Evolutionary conservation across 30 jellyfish, hydroid and myxozoan genomes (phyloP), one percentile per base, ranked within the genome.

Genomic region (Sanderia malayensis): DNA sequence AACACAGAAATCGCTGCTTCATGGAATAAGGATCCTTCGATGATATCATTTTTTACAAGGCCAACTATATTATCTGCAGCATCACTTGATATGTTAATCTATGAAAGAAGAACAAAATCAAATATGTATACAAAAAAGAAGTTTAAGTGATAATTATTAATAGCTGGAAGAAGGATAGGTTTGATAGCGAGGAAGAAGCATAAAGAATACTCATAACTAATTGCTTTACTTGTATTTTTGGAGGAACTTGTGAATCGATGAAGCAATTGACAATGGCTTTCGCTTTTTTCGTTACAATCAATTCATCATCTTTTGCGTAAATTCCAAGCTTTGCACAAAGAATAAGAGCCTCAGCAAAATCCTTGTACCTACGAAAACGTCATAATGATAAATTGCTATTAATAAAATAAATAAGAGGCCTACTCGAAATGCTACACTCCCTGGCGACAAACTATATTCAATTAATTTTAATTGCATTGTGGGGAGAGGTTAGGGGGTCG

Each of bases 311-410:
- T 58, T 90, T 83, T 9, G 95, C 59, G 73, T 90, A 90, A 66
- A 64, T 71, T n/a, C 98, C 98, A 19, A 90, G 67, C 68, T 84
- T 83, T 28, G 98, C 98, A 55, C 95, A 90, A 26, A 82, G 79
- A 13, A 83, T 92, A 2, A 90, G 96, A 11, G 98, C 98, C 41
- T 90, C 98, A 3, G 96, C 94, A 60, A 90, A 90, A 18, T 90
- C 98, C 60, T 82, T 84, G 61, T 82, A 90, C 58, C 97, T 89
- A 18, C 67, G 18, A 19, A 55, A 55, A 4, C 8, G 31, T n/a
- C n/a, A n/a, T n/a, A n/a, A n/a, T n/a, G n/a, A n/a, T n/a, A n/a
- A n/a, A n/a, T n/a, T n/a, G n/a, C n/a, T n/a, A n/a, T n/a, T n/a
- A n/a, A n/a, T n/a, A n/a, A n/a, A n/a, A n/a, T n/a, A n/a, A n/a